phyloP scores from a whole-genome alignment of 1,140 invertebrate species.

The Megathymus violae region DNA sequence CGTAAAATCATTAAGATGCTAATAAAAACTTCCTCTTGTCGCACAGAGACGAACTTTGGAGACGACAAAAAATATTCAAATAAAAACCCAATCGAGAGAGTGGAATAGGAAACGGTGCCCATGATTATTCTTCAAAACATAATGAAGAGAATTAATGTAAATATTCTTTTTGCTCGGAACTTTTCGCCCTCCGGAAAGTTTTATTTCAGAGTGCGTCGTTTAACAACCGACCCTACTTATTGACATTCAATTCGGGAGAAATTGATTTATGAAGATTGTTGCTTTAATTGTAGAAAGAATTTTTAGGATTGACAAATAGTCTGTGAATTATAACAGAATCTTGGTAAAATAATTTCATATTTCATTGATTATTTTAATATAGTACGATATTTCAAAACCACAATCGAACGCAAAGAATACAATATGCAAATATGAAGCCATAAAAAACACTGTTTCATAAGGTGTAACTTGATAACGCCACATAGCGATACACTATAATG shows the following conservation, averaged over 20 bases:
- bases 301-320: slow-evolving; percentile 43
- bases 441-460: too few relatives aligned
- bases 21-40: slow-evolving; percentile 84
- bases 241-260: slow-evolving; percentile 83
- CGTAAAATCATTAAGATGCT: slow-evolving; percentile 85
- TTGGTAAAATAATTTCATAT: too few relatives aligned
- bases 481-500: too few relatives aligned
- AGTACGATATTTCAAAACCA: too few relatives aligned
- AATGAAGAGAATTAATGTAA: slow-evolving; percentile 85
- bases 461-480: too few relatives aligned
- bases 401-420: too few relatives aligned
- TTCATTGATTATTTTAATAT: too few relatives aligned
- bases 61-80: slow-evolving; percentile 83
- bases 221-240: slow-evolving; percentile 82
- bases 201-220: slow-evolving; percentile 82
- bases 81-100: slow-evolving; percentile 83
- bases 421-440: too few relatives aligned
- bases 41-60: slow-evolving; percentile 75
- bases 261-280: slow-evolving; percentile 84
- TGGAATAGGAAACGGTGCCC: slow-evolving; percentile 77
- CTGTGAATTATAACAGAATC: slow-evolving; percentile 36
- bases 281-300: slow-evolving; percentile 80
- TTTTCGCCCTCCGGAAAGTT: slow-evolving; percentile 81
- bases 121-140: slow-evolving; percentile 85
- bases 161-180: slow-evolving; percentile 82